phyloP scores from a whole-genome alignment of 2,113 vertebrate genomes.

The Sylvietta virens region DNA sequence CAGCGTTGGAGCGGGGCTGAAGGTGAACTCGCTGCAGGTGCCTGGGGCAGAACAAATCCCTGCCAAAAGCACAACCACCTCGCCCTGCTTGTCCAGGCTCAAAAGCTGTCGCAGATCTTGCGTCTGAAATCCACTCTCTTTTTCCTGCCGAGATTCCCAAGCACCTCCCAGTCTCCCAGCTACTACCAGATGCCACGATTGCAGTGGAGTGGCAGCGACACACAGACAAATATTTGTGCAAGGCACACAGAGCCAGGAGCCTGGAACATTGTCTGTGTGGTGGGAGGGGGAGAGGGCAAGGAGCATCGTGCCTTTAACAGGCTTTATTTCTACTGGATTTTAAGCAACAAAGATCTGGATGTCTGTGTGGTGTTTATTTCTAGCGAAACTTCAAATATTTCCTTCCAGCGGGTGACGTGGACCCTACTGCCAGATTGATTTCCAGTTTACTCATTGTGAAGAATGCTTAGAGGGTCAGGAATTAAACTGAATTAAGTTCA shows the following conservation, averaged over 20 bases:
- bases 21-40: not conserved
- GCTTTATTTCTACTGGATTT: not conserved
- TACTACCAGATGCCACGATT: conserved; percentile 16
- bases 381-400: not conserved
- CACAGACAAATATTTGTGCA: conserved; percentile 60
- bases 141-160: conserved; percentile 19
- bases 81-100: not conserved
- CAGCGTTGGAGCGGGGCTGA: not conserved
- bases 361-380: not conserved
- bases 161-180: conserved; percentile 48
- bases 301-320: not conserved
- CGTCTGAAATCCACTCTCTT: not conserved
- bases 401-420: not conserved
- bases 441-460: not conserved
- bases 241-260: not conserved
- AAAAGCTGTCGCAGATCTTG: not conserved
- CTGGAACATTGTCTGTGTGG: not conserved
- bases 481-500: not conserved
- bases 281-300: not conserved
- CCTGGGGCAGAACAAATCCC: not conserved
- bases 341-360: not conserved
- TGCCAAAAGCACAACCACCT: not conserved
- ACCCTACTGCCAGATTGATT: not conserved
- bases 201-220: conserved; percentile 1
- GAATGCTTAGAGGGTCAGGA: not conserved